Evolutionary conservation across 2,888 invertebrate species (phyloP).

Genomic region (Trachelus stipa): DNA sequence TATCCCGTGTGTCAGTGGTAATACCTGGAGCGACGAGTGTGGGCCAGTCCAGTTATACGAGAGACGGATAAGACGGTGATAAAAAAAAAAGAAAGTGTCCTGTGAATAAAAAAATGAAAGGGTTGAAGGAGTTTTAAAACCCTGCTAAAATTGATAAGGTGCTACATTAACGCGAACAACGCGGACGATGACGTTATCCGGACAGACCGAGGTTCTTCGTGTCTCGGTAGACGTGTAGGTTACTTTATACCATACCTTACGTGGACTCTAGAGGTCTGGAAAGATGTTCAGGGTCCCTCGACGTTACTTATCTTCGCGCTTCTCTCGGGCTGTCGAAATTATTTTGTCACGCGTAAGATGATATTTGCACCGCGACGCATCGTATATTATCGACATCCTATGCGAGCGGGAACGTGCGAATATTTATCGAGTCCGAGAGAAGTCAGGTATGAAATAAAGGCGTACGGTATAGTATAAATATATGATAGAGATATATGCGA

Average conservation of each 20-base stretch:
- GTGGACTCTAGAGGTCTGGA: background rate
- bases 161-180: constrained; percentile 37
- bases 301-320: constrained; percentile 16
- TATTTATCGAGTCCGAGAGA: background rate
- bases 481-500: background rate
- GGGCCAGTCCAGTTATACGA: constrained; percentile 52
- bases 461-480: background rate
- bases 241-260: background rate
- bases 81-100: constrained; percentile 13
- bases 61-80: constrained; percentile 40
- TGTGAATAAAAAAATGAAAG: background rate
- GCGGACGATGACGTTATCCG: constrained; percentile 44
- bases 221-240: background rate
- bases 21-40: constrained; percentile 38
- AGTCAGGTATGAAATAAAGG: background rate
- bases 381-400: background rate
- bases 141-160: constrained; percentile 48
- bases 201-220: background rate
- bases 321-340: constrained; percentile 39
- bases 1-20: background rate
- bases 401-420: background rate
- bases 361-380: background rate
- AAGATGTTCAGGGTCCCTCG: background rate
- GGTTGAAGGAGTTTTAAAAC: constrained; percentile 11
- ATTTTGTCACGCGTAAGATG: constrained; percentile 35